These are phyloP conservation scores for Gobio occitaniae DNA, from an alignment of 2,797 vertebrate species.

Conservation along the genomic window DNA sequence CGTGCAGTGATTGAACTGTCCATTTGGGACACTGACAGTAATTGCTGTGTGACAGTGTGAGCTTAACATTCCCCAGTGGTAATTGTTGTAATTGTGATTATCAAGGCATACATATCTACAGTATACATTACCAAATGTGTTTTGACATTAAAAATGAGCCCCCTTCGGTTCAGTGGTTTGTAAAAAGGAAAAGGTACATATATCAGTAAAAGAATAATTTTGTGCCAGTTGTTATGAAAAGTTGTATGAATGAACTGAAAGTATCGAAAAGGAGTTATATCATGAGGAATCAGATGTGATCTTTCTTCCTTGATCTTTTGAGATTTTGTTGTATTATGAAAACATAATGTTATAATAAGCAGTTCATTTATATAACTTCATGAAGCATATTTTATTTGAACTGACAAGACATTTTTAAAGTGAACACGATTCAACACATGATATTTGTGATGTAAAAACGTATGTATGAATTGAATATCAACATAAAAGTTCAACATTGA, in stretches of 20 bases:
- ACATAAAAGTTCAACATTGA: neutral
- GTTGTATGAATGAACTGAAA: neutral
- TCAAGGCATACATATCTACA: neutral
- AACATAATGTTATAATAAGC: neutral
- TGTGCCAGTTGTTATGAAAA: neutral
- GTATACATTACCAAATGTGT: neutral
- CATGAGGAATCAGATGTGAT: neutral
- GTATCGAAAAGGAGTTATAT: neutral
- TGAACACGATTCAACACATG: too few species aligned
- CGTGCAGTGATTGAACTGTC: neutral
- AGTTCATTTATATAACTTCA: neutral
- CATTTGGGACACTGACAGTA: conserved; percentile 1
- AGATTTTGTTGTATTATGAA: neutral
- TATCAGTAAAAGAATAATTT: neutral
- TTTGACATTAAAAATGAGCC: neutral
- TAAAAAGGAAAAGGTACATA: neutral
- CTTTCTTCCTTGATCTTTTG: neutral
- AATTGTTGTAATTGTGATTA: neutral
- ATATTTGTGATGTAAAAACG: neutral
- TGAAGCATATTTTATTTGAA: neutral
- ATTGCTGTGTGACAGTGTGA: conserved; percentile 2
- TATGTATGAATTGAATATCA: neutral
- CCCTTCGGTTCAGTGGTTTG: neutral
- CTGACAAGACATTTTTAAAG: neutral
- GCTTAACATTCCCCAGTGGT: neutral